Evolutionary conservation across 30 jellyfish, hydroid and myxozoan species (phyloP).

Genomic region (Aurelia sp.): DNA sequence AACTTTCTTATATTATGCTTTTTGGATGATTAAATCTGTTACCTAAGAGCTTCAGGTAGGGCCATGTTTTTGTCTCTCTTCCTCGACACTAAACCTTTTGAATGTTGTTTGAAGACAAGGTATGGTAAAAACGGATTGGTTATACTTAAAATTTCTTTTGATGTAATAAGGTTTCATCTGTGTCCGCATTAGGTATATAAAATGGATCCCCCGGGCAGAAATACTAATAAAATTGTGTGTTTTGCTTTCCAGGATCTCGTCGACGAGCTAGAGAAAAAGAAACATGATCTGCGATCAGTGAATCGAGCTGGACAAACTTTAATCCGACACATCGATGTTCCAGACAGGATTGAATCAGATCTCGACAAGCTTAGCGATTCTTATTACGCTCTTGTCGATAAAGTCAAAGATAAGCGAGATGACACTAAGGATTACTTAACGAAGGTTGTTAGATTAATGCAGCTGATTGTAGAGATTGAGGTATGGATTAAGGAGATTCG

Average conservation of each 20-base stretch:
- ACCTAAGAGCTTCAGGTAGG: too few relatives aligned
- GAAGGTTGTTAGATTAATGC: slow-evolving; percentile 50
- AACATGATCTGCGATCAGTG: slow-evolving; percentile 87
- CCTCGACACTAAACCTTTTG: too few relatives aligned
- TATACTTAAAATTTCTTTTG: too few relatives aligned
- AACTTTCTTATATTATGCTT: too few relatives aligned
- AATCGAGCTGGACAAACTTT: slow-evolving; percentile 95
- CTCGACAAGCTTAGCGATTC: slow-evolving; percentile 91
- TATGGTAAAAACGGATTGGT: too few relatives aligned
- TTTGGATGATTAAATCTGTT: too few relatives aligned
- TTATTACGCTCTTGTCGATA: slow-evolving; percentile 66
- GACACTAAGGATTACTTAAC: slow-evolving; percentile 59
- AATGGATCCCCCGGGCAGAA: too few relatives aligned
- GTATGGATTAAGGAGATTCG: slow-evolving; percentile 77
- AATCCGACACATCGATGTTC: slow-evolving; percentile 80
- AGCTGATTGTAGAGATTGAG: slow-evolving; percentile 76
- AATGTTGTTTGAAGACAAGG: too few relatives aligned
- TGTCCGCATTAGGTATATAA: too few relatives aligned
- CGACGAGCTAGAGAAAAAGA: slow-evolving; percentile 79
- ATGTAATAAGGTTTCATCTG: too few relatives aligned
- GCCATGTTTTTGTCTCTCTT: too few relatives aligned
- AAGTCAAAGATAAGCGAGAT: slow-evolving; percentile 73
- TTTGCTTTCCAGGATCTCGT: slow-evolving; percentile 62
- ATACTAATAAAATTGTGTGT: not conserved
- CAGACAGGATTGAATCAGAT: slow-evolving; percentile 81